A percentile compares a stretch with the other conserved stretches of the same genome.
These are phyloP conservation scores for Marisa cornuarietis DNA, from an alignment of 1,140 invertebrate species.

Conservation along the genomic window DNA sequence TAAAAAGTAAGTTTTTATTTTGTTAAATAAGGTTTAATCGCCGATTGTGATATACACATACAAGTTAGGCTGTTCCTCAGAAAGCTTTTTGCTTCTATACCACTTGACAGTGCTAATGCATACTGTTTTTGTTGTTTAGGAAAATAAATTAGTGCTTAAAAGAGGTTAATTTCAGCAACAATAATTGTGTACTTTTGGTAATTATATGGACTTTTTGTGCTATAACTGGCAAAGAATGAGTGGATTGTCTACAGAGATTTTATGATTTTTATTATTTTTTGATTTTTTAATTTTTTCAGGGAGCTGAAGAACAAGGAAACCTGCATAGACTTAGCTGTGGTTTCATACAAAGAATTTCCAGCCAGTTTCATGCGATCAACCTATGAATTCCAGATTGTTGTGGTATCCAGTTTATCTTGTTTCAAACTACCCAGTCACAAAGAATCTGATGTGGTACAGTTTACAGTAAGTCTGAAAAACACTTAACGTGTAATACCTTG, in stretches of 20 bases:
- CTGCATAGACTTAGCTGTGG: constrained; percentile 50
- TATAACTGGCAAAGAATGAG: no score
- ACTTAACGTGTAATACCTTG: no score
- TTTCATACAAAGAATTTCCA: constrained; percentile 44
- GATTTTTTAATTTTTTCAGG: constrained; percentile 33
- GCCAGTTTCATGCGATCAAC: constrained; percentile 40
- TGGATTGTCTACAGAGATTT: no score
- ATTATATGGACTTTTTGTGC: constrained; percentile 1
- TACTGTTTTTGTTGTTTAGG: background rate
- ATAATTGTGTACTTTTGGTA: background rate
- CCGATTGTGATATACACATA: no score
- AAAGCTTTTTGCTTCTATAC: no score
- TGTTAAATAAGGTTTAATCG: no score
- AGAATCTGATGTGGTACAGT: constrained; percentile 56
- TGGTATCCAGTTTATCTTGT: constrained; percentile 48
- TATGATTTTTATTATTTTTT: background rate
- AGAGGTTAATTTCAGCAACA: background rate
- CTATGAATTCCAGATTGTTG: constrained; percentile 52
- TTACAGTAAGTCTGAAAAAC: constrained; percentile 42
- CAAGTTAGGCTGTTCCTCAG: no score
- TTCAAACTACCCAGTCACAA: constrained; percentile 59
- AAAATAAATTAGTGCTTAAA: background rate
- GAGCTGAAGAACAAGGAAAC: constrained; percentile 56
- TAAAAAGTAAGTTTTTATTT: no score
- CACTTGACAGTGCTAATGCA: background rate